phyloP scores from a whole-genome alignment of 2,113 vertebrate genomes.

The Dinomys branickii region DNA sequence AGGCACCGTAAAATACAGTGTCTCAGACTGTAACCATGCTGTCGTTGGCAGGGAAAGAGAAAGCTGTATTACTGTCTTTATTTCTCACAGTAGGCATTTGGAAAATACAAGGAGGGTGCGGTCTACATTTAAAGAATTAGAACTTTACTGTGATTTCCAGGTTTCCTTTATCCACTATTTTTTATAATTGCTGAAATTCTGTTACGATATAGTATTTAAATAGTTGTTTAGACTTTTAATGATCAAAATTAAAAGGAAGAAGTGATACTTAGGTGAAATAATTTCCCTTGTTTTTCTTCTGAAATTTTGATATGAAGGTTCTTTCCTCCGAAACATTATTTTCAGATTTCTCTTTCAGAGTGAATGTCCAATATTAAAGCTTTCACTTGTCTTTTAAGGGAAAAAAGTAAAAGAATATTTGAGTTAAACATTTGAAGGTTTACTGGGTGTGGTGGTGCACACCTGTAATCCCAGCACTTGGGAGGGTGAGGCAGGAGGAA shows the following conservation, averaged over 20 bases:
- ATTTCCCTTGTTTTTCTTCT: conserved; percentile 33
- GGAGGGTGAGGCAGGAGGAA: background rate
- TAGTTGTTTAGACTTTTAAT: conserved; percentile 4
- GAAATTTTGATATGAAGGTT: conserved; percentile 7
- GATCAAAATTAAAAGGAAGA: conserved; percentile 26
- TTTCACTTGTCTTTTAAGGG: conserved; percentile 41
- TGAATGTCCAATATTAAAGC: background rate
- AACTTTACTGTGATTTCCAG: background rate
- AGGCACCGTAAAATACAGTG: background rate
- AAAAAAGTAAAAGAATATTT: conserved; percentile 44
- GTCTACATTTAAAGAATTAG: background rate
- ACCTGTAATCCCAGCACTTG: no score
- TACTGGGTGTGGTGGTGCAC: background rate
- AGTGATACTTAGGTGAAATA: background rate
- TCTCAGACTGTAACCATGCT: no score
- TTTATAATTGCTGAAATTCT: conserved; percentile 24
- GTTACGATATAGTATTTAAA: background rate
- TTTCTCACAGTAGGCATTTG: background rate
- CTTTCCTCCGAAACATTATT: background rate
- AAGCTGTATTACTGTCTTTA: background rate
- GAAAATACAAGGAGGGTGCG: background rate
- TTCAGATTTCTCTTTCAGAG: background rate
- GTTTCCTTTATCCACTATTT: background rate
- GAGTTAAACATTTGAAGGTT: background rate
- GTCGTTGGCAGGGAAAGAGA: background rate